phyloP scores from a whole-genome alignment of 2,797 vertebrate species.

The Enteromius anoplus region DNA sequence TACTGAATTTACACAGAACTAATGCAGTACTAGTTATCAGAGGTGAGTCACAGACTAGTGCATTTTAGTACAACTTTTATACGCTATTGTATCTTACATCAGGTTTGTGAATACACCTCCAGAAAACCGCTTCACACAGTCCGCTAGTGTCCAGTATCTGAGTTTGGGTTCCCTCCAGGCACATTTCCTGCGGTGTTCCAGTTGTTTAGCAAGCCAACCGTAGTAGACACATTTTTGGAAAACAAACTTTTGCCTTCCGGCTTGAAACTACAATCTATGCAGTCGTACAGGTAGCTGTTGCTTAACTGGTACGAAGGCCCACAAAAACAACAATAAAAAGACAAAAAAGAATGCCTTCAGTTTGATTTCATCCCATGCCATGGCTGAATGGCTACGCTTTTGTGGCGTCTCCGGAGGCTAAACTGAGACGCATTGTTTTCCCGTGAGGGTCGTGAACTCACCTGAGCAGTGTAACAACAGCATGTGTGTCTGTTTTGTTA shows the following conservation, averaged over 20 bases:
- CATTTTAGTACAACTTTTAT: background rate
- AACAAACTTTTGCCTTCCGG: conserved; percentile 51
- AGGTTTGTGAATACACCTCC: background rate
- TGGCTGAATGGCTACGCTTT: conserved; percentile 33
- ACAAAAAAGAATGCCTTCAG: conserved; percentile 12
- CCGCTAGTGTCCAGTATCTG: background rate
- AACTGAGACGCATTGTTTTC: conserved; percentile 42
- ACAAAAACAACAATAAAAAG: conserved; percentile 7
- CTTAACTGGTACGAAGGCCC: conserved; percentile 1
- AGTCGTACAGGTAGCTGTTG: conserved; percentile 24
- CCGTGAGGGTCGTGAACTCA: conserved; percentile 47
- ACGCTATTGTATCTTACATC: background rate
- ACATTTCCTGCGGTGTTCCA: conserved; percentile 28
- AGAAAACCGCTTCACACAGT: background rate
- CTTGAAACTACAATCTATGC: conserved; percentile 29
- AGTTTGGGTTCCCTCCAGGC: conserved; percentile 1
- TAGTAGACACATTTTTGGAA: conserved; percentile 37
- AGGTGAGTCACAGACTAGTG: background rate
- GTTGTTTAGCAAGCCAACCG: conserved; percentile 1
- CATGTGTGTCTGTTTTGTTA: conserved; percentile 40
- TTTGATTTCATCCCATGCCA: conserved; percentile 31
- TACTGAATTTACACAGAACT: background rate
- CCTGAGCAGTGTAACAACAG: conserved; percentile 29
- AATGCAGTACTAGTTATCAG: background rate
- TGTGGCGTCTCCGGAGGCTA: conserved; percentile 40